Base-by-base conservation (phyloP, 2,888 invertebrate genomes). In the Hypolimnas misippus region DNA sequence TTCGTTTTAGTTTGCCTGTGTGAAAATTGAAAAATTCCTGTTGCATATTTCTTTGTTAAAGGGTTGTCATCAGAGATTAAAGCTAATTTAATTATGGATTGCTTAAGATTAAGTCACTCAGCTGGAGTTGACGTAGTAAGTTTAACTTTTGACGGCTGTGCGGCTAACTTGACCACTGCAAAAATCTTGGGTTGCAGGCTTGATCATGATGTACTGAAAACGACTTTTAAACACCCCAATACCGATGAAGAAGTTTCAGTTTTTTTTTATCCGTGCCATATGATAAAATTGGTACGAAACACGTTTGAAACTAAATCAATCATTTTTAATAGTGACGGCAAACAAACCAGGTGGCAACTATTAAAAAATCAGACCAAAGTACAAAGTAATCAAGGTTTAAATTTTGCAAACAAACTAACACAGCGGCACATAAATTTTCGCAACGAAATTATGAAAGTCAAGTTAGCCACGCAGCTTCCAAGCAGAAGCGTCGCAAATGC, bases 1-100 rank as follows among this genome's bases (percentile, higher is more conserved):
- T 19, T 49, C 49, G n/a, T 52, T 52, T 54, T 35, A 38, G 54
- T 54, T 38, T 54, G 54, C 21, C 21, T 54, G 16, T 38, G 54
- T 54, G 35, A 38, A 40, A 38, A 38, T 54, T 54, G 40, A 40
- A 54, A 40, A 54, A 54, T 38, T 54, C 38, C 19, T 40, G 38
- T 54, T 49, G 38, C 38, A 38, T 14, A 38, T 38, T 38, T 38
- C 38, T 38, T 38, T 38, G 38, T 38, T 38, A 38, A 38, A 38
- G 38, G 38, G 14, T 38, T 38, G 38, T 38, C 38, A 38, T 38
- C n/a, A 38, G 38, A 38, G 38, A 38, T 38, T 38, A 38, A 38
- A 38, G 38, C 38, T n/a, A 38, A 38, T 38, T 38, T 38, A 38
- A 38, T 38, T 38, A 38, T 38, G 38, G 38, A 38, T 38, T 38